A percentile compares a stretch with the other conserved stretches of the same genome.
Evolutionary conservation across 2,113 vertebrate genomes (phyloP).

Genomic region (Cettia cetti): DNA sequence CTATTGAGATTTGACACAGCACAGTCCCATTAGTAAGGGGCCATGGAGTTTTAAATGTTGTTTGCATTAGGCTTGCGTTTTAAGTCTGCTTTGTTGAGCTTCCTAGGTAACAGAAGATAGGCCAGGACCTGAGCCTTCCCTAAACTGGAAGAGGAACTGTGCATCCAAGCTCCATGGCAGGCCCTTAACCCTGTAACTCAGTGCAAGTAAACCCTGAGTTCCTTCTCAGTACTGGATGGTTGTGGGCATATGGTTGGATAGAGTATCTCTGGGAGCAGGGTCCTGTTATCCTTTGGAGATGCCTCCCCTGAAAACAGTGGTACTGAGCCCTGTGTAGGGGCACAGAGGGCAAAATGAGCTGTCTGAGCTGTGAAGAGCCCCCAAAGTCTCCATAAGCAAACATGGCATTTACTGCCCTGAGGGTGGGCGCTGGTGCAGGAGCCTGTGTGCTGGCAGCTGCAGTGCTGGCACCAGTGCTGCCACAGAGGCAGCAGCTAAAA

Average conservation of each 20-base stretch:
- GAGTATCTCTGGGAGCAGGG: not conserved
- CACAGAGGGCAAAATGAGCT: not conserved
- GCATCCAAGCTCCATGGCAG: not conserved
- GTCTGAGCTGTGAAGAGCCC: not conserved
- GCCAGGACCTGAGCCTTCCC: not conserved
- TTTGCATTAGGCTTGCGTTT: not conserved
- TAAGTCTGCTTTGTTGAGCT: not conserved
- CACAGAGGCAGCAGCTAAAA: not conserved
- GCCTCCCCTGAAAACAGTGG: not conserved
- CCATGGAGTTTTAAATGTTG: not conserved
- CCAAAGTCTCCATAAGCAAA: not conserved
- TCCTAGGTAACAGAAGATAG: not conserved
- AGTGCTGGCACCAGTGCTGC: not conserved
- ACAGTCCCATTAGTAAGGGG: not conserved
- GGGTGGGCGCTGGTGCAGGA: not conserved
- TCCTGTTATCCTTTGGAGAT: not conserved
- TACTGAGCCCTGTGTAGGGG: not conserved
- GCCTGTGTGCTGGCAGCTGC: not conserved
- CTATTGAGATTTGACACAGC: conserved; percentile 49
- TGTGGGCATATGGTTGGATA: not conserved
- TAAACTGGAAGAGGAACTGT: not conserved
- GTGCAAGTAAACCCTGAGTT: not conserved
- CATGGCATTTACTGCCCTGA: not conserved
- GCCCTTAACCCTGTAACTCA: not conserved
- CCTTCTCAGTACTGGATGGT: not conserved